These are phyloP conservation scores for Tetropium fuscum DNA, from an alignment of 2,888 invertebrate genomes.

Conservation along the genomic window DNA sequence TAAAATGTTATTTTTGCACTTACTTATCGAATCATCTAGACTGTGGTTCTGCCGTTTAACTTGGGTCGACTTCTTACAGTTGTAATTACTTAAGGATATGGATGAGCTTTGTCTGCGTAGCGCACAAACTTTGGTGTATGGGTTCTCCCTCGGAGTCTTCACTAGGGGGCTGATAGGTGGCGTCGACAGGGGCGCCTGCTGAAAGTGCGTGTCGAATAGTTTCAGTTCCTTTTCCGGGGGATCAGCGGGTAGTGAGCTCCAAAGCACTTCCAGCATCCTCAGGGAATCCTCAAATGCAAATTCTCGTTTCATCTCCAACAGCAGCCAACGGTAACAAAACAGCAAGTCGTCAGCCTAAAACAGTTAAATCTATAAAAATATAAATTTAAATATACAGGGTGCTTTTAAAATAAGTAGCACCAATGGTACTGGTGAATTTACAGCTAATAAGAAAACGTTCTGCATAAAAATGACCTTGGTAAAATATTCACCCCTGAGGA, in stretches of 20 bases:
- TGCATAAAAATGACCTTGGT: too few species aligned
- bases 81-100: slow-evolving; percentile 76
- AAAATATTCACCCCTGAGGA: too few species aligned
- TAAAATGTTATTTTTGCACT: slow-evolving; percentile 64
- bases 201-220: slow-evolving; percentile 78
- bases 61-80: slow-evolving; percentile 56
- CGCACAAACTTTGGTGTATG: slow-evolving; percentile 92
- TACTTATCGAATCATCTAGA: slow-evolving; percentile 77
- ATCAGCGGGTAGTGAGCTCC: slow-evolving; percentile 91
- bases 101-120: slow-evolving; percentile 87
- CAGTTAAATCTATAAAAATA: neutral
- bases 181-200: slow-evolving; percentile 71
- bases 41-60: slow-evolving; percentile 79
- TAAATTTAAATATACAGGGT: too few species aligned
- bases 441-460: neutral
- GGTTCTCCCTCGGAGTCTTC: slow-evolving; percentile 84
- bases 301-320: slow-evolving; percentile 97
- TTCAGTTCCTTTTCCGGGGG: slow-evolving; percentile 75
- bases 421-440: neutral
- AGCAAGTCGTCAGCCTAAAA: slow-evolving; percentile 89
- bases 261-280: slow-evolving; percentile 94
- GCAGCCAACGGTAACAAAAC: slow-evolving; percentile 96
- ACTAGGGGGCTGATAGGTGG: slow-evolving; percentile 78
- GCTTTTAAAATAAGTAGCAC: neutral
- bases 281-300: slow-evolving; percentile 97